Base-by-base conservation (phyloP, 2,113 vertebrate species). In the Alectura lathami region DNA sequence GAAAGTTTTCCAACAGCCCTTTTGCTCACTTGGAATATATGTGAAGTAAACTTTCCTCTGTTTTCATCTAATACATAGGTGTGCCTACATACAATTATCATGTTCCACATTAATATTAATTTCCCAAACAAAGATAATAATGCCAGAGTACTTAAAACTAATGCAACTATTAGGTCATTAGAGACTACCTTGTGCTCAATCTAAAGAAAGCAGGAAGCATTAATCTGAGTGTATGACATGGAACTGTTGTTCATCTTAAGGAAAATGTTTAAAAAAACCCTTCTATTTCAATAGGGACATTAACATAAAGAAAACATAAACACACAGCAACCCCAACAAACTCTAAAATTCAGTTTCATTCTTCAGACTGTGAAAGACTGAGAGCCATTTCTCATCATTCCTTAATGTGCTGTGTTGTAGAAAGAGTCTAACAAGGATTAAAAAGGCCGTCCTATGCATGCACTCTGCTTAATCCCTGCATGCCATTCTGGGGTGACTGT, bases 381-480 rank as follows among this genome's bases (percentile, higher is more conserved):
- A 74, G 89, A 91, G 68, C 78, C 63, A 93, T 96, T 96, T 84
- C 96, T 95, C 90, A 95, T 93, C 72, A 63, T 48, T 84, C 53
- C 59, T 94, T 91, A 97, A 97, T 89, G 89, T 87, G 83, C 76
- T 96, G 78, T 89, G 93, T 53, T 79, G 89, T 87, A 79, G 67
- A 83, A 96, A 93, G 88, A 89, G 92, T 76, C 89, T 94, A 94
- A 86, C 70, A 50, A 85, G 91, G 96, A 97, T 98, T 97, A 97
- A 96, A 97, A 96, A 96, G 90, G 92, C 94, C 8, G 54, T 93
- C 89, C 95, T 75, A 34, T 94, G 92, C 92, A 60, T 78, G 94
- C 76, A 86, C 88, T 98, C 97, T 92, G 78, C 88, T 94, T 97
- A 97, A 97, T 95, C 96, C 96, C 93, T 59, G 32, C 96, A 85